phyloP scores from a whole-genome alignment of 2,797 vertebrate species.

The Sciurus vulgaris region DNA sequence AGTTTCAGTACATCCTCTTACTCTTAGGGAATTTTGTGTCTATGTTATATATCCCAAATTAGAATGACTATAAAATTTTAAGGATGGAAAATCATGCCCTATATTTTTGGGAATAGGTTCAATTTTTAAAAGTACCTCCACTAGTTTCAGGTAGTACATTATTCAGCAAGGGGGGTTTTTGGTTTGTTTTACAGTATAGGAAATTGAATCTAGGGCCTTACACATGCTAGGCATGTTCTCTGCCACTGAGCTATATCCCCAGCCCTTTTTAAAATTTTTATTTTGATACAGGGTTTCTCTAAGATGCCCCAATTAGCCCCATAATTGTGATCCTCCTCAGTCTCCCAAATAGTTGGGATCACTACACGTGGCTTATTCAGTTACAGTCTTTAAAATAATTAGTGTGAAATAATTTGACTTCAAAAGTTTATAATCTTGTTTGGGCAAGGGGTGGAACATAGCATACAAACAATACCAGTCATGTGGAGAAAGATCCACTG shows the following conservation, averaged over 20 bases:
- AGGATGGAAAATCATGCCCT: not conserved
- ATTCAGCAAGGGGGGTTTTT: not conserved
- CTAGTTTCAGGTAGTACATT: not conserved
- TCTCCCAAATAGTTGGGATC: not conserved
- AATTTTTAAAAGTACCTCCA: not conserved
- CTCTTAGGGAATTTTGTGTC: not conserved
- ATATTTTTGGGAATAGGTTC: not conserved
- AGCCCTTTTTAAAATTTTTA: too few species aligned
- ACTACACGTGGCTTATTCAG: not conserved
- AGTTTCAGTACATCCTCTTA: conserved; percentile 16
- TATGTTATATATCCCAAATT: not conserved
- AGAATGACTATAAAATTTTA: conserved; percentile 19
- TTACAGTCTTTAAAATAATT: not conserved
- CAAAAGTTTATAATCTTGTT: not conserved
- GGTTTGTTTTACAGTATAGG: not conserved
- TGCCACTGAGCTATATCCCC: not conserved
- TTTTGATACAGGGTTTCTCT: too few species aligned
- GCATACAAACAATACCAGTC: not conserved
- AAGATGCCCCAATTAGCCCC: too few species aligned
- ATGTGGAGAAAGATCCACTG: not conserved
- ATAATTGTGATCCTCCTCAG: not conserved
- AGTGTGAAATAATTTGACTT: not conserved
- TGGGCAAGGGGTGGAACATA: not conserved
- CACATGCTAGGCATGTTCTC: not conserved
- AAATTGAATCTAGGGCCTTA: not conserved